Percentiles rank a stretch among this genome's conserved stretches.
Evolutionary conservation across 2,888 invertebrate species (phyloP).

Genomic region (Pammene fasciana): DNA sequence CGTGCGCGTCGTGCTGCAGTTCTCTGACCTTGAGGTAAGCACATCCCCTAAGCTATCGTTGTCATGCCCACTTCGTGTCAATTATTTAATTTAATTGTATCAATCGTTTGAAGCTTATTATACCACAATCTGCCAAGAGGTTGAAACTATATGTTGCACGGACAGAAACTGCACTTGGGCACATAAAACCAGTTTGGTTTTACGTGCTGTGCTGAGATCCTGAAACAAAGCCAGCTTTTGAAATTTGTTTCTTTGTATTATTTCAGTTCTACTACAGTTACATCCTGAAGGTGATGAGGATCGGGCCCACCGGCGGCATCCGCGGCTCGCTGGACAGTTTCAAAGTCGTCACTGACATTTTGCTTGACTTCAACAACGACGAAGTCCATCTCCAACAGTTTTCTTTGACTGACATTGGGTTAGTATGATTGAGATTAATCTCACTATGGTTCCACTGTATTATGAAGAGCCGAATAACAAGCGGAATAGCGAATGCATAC

Average conservation of each 20-base stretch:
- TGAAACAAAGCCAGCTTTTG: background rate
- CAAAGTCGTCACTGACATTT: constrained; percentile 64
- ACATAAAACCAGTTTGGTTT: too few relatives aligned
- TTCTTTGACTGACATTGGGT: constrained; percentile 73
- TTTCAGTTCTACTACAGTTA: constrained; percentile 80
- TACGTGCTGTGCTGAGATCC: too few relatives aligned
- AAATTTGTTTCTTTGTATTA: constrained; percentile 21
- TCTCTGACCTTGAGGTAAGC: constrained; percentile 65
- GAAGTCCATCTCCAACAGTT: constrained; percentile 78
- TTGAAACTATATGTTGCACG: too few relatives aligned
- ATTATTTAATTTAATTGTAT: too few relatives aligned
- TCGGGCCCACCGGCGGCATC: constrained; percentile 80
- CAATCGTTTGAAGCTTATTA: too few relatives aligned
- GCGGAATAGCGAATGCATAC: too few relatives aligned
- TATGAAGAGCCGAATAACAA: too few relatives aligned
- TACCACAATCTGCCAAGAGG: too few relatives aligned
- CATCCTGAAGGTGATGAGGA: constrained; percentile 75
- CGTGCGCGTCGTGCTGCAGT: constrained; percentile 68
- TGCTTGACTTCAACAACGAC: constrained; percentile 79
- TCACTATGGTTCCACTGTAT: background rate
- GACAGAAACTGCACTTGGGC: too few relatives aligned
- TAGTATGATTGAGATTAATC: constrained; percentile 39
- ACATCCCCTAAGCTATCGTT: background rate
- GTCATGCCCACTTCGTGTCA: background rate
- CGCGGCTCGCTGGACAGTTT: constrained; percentile 71